Conservation (phyloP, 2,113 vertebrate genomes). For the Mola mola region DNA sequence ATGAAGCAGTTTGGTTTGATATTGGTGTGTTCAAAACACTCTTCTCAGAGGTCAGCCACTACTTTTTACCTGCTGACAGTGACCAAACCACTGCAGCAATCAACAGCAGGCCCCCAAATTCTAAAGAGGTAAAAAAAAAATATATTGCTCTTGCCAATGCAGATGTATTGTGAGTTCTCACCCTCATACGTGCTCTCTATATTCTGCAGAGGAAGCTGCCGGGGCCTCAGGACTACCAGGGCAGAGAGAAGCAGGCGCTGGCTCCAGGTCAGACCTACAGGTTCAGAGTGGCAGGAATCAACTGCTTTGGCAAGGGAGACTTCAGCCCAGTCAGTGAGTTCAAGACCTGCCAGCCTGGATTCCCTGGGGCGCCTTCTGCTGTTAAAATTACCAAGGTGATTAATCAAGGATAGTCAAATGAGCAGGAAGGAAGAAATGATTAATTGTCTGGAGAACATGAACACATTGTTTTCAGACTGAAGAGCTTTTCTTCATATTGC, state of each 20-base stretch:
- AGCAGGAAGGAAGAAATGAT: too few species aligned
- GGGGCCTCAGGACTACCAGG: slow-evolving; percentile 85
- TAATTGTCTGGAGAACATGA: too few species aligned
- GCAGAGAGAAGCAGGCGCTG: slow-evolving; percentile 88
- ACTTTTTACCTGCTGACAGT: slow-evolving; percentile 85
- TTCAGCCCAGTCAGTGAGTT: slow-evolving; percentile 95
- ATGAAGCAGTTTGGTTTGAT: slow-evolving; percentile 86
- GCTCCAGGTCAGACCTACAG: slow-evolving; percentile 90
- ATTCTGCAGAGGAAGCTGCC: slow-evolving; percentile 80
- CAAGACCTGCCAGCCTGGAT: slow-evolving; percentile 96
- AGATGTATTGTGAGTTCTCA: not conserved
- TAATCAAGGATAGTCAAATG: not conserved
- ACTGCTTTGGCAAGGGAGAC: slow-evolving; percentile 89
- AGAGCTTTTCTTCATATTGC: not conserved
- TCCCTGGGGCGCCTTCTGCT: slow-evolving; percentile 96
- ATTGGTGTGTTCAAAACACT: slow-evolving; percentile 93
- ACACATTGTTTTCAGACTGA: not conserved
- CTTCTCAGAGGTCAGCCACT: slow-evolving; percentile 90
- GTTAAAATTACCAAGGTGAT: slow-evolving; percentile 95
- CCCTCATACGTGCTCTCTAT: not conserved
- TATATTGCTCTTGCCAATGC: too few species aligned
- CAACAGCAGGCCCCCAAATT: slow-evolving; percentile 16
- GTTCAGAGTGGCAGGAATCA: slow-evolving; percentile 94
- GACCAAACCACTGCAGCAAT: slow-evolving; percentile 55
- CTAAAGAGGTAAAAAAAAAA: slow-evolving; percentile 60